phyloP scores from a whole-genome alignment of 37 sponge, comb jelly and placozoan genomes.

The Spongilla lacustris region DNA sequence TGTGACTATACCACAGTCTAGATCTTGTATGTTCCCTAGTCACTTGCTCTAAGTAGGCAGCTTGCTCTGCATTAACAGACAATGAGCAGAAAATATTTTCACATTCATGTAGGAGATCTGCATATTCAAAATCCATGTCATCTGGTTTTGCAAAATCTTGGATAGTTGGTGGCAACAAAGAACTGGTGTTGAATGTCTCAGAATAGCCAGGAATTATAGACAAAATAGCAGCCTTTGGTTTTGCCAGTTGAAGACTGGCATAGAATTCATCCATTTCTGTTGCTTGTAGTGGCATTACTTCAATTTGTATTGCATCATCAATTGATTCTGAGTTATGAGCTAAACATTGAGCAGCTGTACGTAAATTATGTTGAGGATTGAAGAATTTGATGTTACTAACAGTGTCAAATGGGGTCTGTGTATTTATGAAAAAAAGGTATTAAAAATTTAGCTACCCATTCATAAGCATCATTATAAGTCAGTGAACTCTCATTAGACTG shows the following conservation, averaged over 20 bases:
- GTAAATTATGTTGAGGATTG: too few species aligned
- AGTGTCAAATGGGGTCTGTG: too few species aligned
- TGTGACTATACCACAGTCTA: constrained; percentile 29
- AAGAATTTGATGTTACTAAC: too few species aligned
- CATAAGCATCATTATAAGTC: neutral
- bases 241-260: neutral
- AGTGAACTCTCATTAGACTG: too few species aligned
- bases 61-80: neutral
- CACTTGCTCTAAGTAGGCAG: neutral
- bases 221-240: neutral
- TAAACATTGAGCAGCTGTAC: too few species aligned
- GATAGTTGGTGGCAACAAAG: neutral
- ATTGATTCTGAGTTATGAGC: neutral
- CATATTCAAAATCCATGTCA: neutral
- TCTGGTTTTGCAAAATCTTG: constrained; percentile 1
- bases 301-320: neutral
- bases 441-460: neutral
- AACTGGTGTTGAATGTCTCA: neutral
- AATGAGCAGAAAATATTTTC: constrained; percentile 23
- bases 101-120: constrained; percentile 41
- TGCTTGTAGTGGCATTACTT: neutral
- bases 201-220: neutral
- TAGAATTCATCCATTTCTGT: neutral
- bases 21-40: neutral
- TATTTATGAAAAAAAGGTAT: neutral